Evolutionary conservation across 2,797 vertebrate genomes (phyloP), one percentile per base, ranked within the genome.

Genomic region (Rhinatrema bivittatum): DNA sequence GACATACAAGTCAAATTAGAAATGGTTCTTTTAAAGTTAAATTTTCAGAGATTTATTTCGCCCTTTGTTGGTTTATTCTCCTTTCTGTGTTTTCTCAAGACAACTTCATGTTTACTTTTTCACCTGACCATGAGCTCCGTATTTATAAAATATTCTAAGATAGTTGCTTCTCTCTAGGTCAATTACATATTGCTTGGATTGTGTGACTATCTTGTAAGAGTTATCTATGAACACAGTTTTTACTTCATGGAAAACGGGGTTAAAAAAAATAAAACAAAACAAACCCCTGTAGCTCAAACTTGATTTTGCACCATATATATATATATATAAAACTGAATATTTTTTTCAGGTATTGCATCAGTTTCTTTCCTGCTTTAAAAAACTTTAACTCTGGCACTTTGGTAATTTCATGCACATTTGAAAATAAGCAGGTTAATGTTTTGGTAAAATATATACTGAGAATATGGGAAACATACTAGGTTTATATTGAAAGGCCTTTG

Each of bases 301-400:
- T 32, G 9, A 26, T 10, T 5, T 24, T 27, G 39, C 36, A 11
- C 14, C 7, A 20, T 5, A 20, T 9, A 17, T 16, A 29, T 17
- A 1, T 7, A 20, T 5, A 20, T 9, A 17, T 16, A 29, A 17
- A 1, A 4, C 5, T 32, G n/a, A 5, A 1, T 1, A 3, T 1
- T 3, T 10, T 5, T 1, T 1, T 47, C 7, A 3, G 10, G 9
- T 23, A 8, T 9, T 23, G 16, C 32, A 19, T 25, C 20, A 27
- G 7, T 4, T 31, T 23, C 15, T n/a, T n/a, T 22, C 32, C 29
- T 23, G 34, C 42, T 55, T 37, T 16, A 32, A 25, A 34, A 50
- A 55, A 1, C 2, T 36, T 23, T 34, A 5, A 2, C 10, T 36
- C 6, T 7, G 24, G 50, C 3, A 6, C 4, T 39, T 39, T 11